Conservation (phyloP, 2,888 invertebrate species). For the Poecilobothrus nobilitatus region DNA sequence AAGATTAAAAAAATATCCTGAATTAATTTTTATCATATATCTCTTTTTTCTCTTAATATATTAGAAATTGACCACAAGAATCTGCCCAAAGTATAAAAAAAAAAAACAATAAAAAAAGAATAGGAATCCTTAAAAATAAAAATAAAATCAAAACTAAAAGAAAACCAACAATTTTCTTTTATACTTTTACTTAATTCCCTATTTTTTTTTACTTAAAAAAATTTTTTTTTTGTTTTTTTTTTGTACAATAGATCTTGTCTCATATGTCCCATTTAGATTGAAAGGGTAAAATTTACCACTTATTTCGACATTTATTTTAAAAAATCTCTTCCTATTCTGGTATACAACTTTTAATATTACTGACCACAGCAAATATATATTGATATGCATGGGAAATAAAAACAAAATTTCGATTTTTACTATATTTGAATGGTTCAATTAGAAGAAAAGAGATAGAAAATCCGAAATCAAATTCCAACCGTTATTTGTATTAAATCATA, state of each 20-base stretch:
- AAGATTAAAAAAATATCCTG: not conserved
- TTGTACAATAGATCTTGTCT: not conserved
- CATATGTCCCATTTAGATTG: not conserved
- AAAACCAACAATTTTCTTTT: too few relatives aligned
- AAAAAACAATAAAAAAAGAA: not conserved
- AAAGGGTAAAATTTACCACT: slow-evolving; percentile 6
- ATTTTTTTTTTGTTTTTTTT: not conserved
- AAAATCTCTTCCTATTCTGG: not conserved
- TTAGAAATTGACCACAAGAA: not conserved
- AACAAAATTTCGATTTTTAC: not conserved
- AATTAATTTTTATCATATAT: slow-evolving; percentile 5
- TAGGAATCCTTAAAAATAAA: not conserved
- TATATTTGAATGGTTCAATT: not conserved
- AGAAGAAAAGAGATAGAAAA: not conserved
- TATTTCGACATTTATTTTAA: not conserved
- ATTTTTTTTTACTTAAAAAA: not conserved
- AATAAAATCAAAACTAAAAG: not conserved
- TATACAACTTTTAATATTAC: not conserved
- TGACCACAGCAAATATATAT: not conserved
- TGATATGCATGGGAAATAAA: not conserved
- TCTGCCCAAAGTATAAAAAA: not conserved
- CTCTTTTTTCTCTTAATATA: not conserved
- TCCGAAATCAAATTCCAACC: too few relatives aligned
- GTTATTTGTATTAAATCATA: not conserved
- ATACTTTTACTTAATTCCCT: too few relatives aligned